Conservation (phyloP, 2,888 invertebrate species). For the Nymphalis c-album region DNA sequence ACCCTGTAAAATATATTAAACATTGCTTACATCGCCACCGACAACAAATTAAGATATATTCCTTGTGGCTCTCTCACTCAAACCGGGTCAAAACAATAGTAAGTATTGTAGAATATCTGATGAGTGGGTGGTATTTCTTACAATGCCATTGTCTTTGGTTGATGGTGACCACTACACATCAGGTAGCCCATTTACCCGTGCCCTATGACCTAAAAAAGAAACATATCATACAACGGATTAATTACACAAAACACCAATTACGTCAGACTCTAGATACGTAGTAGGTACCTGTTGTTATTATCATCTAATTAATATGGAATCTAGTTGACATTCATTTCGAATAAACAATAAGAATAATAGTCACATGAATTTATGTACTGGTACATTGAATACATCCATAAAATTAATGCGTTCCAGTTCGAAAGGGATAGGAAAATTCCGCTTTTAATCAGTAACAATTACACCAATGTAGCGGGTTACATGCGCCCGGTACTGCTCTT, state of each 20-base stretch:
- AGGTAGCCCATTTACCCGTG: too few relatives aligned
- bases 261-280: background rate
- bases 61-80: too few relatives aligned
- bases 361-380: constrained; percentile 22
- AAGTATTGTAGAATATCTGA: too few relatives aligned
- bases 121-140: too few relatives aligned
- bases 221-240: too few relatives aligned
- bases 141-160: too few relatives aligned
- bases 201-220: too few relatives aligned
- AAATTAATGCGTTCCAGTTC: constrained; percentile 36
- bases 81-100: too few relatives aligned
- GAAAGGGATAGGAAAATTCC: constrained; percentile 68
- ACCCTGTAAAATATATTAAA: too few relatives aligned
- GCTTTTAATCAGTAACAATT: constrained; percentile 62
- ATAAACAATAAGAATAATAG: constrained; percentile 33
- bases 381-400: constrained; percentile 26
- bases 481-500: constrained; percentile 39
- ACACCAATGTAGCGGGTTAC: constrained; percentile 58
- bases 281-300: background rate
- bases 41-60: too few relatives aligned
- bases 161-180: too few relatives aligned
- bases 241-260: background rate
- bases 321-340: constrained; percentile 34
- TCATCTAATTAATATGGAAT: constrained; percentile 25
- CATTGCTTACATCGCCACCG: too few relatives aligned